Base-by-base conservation (phyloP, 2,888 invertebrate species). In the Amaurobius ferox region DNA sequence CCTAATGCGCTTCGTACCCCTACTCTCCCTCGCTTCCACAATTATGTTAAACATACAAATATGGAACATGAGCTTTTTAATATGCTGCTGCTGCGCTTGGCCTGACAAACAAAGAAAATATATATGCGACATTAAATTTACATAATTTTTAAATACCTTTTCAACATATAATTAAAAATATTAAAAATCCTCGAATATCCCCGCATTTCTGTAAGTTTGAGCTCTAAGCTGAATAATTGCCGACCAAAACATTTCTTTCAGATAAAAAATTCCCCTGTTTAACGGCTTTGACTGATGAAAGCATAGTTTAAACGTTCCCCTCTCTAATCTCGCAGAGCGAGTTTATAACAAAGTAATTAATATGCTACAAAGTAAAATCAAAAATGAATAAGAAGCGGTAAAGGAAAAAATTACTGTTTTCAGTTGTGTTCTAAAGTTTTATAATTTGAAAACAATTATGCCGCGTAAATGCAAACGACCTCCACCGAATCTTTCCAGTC, bases 291-390 rank as follows among this genome's bases (percentile, higher is more conserved):
- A 76, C 66, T 29, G 66, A 76, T 76, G 76, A 39, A n/a, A 64
- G 30, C 30, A n/a, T 29, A 44, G 19, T 28, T 62, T 19, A 26
- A 35, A 55, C 55, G 23, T 55, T 55, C 23, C 23, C 19, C 23
- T 55, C 11, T 23, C 5, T 55, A 55, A 55, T 55, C 55, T 55
- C 55, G 55, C 55, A 61, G 61, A 40, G 35, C 62, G 61, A 68
- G 16, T 44, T 74, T 76, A 81, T 81, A 81, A 81, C 70, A 70
- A 76, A 74, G 68, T 81, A 81, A 81, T 81, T 81, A 81, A 81
- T 76, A 68, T 44, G 23, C n/a, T 68, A 64, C 32, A 23, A 67
- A 74, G 68, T 67, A 80, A 80, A 48, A 72, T 67, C 39, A 62
- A 26, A 74, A 39, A 35, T 67, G 72, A 79, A 67, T 44, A 48